Base-by-base conservation (phyloP, 2,113 vertebrate species). In the Seriola aureovittata region DNA sequence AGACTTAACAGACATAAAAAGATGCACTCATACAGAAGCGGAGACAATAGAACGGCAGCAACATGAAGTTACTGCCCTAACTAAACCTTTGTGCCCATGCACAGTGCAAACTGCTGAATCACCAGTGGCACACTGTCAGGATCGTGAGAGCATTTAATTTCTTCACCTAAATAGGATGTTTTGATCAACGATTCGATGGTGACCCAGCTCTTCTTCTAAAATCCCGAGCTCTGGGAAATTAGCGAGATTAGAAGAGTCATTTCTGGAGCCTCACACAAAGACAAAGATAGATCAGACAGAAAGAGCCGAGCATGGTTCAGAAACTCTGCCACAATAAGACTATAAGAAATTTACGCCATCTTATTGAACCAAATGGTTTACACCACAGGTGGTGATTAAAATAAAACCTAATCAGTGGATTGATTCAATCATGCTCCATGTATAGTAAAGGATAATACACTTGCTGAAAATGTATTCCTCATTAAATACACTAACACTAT, bases 31-130 rank as follows among this genome's bases (percentile, higher is more conserved):
- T 88, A 93, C 85, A 92, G 90, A 91, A 91, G 92, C 92, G 87
- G 93, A 94, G 87, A 94, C 90, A 86, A 92, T 92, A 90, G 91
- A 94, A 92, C 25, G 25, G 25, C 25, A 25, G 25, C 71, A 75
- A 91, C 94, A 95, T 95, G 93, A 95, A 92, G 91, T 96, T 96
- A 96, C 95, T 96, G 95, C 92, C 94, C 95, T 95, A 95, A 95
- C 96, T 95, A 95, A 94, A 90, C 84, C 82, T 91, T 92, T 88
- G 91, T 86, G 78, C 59, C 71, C 78, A 25, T 25, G 25, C 25
- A 50, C 58, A 60, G 81, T 79, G 83, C 73, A 77, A 88, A 91
- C 89, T 75, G 87, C 89, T 91, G 90, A 89, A 88, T 90, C 67
- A 79, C 75, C 77, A 63, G 75, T 70, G 82, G 79, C 84, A 81